Conservation (phyloP, 2,113 vertebrate species). For the Vidua macroura region DNA sequence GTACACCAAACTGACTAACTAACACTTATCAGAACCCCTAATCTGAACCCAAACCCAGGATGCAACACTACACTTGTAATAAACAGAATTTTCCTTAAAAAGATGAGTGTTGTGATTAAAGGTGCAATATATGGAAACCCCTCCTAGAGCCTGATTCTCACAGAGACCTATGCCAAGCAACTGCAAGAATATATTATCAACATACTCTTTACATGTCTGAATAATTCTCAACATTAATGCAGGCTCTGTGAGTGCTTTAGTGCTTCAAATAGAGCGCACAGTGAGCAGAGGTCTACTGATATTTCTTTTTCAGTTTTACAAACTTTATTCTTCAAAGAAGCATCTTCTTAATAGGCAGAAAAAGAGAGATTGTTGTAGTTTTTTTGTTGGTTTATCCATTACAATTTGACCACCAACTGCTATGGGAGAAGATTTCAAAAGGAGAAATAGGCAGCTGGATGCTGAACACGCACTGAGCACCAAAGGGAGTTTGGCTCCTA, state of each 20-base stretch:
- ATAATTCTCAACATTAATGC: slow-evolving; percentile 1
- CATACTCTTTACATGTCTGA: not conserved
- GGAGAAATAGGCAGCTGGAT: slow-evolving; percentile 3
- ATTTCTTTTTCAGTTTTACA: slow-evolving; percentile 3
- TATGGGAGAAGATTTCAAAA: not conserved
- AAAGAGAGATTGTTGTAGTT: not conserved
- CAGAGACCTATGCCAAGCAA: not conserved
- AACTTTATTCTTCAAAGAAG: slow-evolving; percentile 13
- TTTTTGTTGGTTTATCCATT: slow-evolving; percentile 11
- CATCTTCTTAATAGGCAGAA: slow-evolving; percentile 2
- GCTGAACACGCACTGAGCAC: not conserved
- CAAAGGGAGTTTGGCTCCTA: not conserved
- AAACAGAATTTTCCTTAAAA: slow-evolving; percentile 24
- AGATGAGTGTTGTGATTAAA: not conserved
- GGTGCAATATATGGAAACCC: not conserved
- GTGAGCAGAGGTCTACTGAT: not conserved
- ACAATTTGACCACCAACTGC: not conserved
- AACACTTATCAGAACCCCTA: too few species aligned
- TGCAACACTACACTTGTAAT: not conserved
- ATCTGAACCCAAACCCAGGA: too few species aligned
- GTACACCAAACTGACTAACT: too few species aligned
- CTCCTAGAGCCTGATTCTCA: not conserved
- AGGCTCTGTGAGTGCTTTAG: not conserved
- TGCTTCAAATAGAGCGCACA: not conserved
- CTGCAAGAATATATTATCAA: not conserved